Evolutionary conservation across 2,113 vertebrate genomes (phyloP).

Genomic region (pig (Sus scrofa)): DNA sequence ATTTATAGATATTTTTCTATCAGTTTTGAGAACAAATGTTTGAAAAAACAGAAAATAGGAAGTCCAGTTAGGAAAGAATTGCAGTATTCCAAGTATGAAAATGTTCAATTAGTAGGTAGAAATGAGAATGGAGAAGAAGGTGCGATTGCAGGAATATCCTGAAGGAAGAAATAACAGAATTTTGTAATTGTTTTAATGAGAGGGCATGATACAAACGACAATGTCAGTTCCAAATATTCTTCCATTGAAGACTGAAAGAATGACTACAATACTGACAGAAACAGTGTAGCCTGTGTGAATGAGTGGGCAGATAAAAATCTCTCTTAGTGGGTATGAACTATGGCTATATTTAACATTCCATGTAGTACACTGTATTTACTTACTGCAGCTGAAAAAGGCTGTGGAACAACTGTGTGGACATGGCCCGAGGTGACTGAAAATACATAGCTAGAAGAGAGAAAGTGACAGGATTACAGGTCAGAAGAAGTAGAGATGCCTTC

Average conservation of each 20-base stretch:
- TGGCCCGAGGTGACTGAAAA: background rate
- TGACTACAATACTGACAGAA: background rate
- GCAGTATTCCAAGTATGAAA: background rate
- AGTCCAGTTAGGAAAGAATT: background rate
- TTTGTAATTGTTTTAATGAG: background rate
- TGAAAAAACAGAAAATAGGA: conserved; percentile 1
- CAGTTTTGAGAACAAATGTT: conserved; percentile 2
- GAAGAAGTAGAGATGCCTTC: background rate
- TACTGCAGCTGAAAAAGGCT: background rate
- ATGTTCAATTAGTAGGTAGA: background rate
- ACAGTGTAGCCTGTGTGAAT: background rate
- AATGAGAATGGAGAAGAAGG: background rate
- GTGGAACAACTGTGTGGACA: background rate
- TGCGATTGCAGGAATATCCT: background rate
- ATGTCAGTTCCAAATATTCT: background rate
- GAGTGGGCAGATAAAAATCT: background rate
- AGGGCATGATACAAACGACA: background rate
- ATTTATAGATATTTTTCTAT: conserved; percentile 25
- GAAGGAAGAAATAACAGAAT: background rate
- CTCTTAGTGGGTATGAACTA: background rate
- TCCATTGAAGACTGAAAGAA: background rate
- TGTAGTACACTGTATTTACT: background rate
- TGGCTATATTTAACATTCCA: background rate
- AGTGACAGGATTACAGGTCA: background rate
- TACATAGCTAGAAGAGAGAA: background rate